Percentiles rank a stretch among this genome's conserved stretches.
Evolutionary conservation across 2,888 invertebrate species (phyloP).

Genomic region (Brassicogethes aeneus): DNA sequence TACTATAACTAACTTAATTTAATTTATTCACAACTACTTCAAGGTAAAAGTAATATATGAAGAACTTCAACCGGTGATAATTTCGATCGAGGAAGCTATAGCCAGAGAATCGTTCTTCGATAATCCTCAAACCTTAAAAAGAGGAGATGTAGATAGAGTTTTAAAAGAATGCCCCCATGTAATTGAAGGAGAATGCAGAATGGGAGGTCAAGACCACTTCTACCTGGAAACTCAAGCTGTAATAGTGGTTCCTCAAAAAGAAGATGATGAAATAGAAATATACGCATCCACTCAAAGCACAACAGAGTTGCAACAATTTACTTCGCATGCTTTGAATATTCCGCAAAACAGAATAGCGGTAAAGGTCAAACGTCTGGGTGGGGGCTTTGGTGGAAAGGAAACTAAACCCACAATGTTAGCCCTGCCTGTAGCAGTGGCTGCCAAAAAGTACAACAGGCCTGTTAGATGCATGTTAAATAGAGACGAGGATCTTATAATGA

Average conservation of each 20-base stretch:
- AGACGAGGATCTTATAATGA: constrained; percentile 88
- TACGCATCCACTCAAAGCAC: constrained; percentile 81
- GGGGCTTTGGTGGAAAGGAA: constrained; percentile 96
- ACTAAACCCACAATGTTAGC: constrained; percentile 58
- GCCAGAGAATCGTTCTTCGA: constrained; percentile 61
- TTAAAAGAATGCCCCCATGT: constrained; percentile 61
- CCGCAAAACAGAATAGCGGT: constrained; percentile 66
- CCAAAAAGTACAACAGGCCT: constrained; percentile 46
- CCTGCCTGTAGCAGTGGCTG: constrained; percentile 72
- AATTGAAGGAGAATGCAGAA: constrained; percentile 68
- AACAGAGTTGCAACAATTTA: too few relatives aligned
- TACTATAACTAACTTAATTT: too few relatives aligned
- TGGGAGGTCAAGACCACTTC: constrained; percentile 94
- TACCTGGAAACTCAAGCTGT: constrained; percentile 83
- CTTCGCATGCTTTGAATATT: constrained; percentile 62
- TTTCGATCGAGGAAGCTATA: constrained; percentile 87
- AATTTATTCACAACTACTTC: too few relatives aligned
- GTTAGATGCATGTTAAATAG: constrained; percentile 82
- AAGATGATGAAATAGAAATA: constrained; percentile 78
- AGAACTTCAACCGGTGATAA: constrained; percentile 66
- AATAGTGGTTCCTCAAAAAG: constrained; percentile 62
- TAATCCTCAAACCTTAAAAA: constrained; percentile 43
- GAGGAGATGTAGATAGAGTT: constrained; percentile 60
- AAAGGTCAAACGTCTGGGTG: constrained; percentile 81
- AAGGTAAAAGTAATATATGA: constrained; percentile 59